phyloP scores from a whole-genome alignment of 2,888 invertebrate genomes.

The Phragmatobia fuliginosa region DNA sequence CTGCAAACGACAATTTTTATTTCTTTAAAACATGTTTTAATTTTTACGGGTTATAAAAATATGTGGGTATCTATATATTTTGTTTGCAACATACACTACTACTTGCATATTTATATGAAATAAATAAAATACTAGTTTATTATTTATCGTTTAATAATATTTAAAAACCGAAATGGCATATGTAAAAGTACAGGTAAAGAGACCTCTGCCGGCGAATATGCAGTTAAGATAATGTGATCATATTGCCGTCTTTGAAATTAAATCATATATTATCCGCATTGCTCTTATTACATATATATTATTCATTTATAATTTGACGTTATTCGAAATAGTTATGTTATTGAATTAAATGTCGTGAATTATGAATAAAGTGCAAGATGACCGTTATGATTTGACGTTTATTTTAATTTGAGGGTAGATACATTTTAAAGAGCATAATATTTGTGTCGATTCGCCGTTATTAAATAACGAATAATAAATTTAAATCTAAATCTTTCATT shows the following conservation, averaged over 20 bases:
- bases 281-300: background rate
- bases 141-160: slow-evolving; percentile 1
- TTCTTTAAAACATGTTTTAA: background rate
- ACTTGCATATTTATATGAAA: background rate
- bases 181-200: background rate
- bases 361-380: background rate
- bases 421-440: background rate
- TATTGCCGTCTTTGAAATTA: background rate
- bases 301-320: background rate
- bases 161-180: background rate
- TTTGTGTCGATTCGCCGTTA: background rate
- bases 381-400: background rate
- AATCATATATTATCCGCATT: background rate
- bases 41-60: slow-evolving; percentile 5
- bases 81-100: background rate
- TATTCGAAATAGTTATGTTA: background rate
- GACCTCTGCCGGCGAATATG: too few species aligned
- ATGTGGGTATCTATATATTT: background rate
- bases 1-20: slow-evolving; percentile 21
- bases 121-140: background rate
- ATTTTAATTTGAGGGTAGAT: background rate
- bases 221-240: too few species aligned
- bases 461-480: background rate
- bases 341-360: background rate
- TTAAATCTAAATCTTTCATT: background rate